Conservation (phyloP, 2,888 invertebrate species). For the Chrysolina oricalcia region DNA sequence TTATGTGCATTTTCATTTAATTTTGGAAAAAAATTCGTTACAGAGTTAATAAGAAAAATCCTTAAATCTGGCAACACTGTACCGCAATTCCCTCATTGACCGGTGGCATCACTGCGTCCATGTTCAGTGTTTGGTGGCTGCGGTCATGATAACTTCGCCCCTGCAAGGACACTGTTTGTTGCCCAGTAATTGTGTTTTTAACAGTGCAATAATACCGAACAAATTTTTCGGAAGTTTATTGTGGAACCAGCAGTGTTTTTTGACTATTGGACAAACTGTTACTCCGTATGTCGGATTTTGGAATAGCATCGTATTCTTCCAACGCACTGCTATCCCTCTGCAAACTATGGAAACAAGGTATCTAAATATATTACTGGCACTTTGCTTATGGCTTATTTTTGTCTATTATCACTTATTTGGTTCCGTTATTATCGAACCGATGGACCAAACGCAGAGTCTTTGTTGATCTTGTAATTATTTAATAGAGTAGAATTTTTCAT, state of each 20-base stretch:
- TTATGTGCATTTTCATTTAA: too few relatives aligned
- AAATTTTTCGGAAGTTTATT: conserved; percentile 65
- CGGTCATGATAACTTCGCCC: conserved; percentile 74
- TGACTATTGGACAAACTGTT: conserved; percentile 65
- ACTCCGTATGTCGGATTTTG: conserved; percentile 71
- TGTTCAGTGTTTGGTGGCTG: conserved; percentile 71
- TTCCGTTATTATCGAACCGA: too few relatives aligned
- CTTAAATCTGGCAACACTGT: too few relatives aligned
- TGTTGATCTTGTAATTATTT: background rate
- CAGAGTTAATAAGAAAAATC: too few relatives aligned
- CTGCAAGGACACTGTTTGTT: conserved; percentile 71
- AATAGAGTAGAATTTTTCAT: background rate
- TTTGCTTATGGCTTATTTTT: background rate
- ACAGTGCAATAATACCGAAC: conserved; percentile 43
- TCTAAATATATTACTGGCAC: conserved; percentile 3
- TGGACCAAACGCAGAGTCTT: background rate
- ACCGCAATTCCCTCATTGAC: too few relatives aligned
- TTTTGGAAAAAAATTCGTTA: too few relatives aligned
- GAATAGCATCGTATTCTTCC: conserved; percentile 68
- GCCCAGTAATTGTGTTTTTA: conserved; percentile 68
- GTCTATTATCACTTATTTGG: background rate
- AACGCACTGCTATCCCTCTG: conserved; percentile 61
- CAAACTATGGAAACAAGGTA: conserved; percentile 70
- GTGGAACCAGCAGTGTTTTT: conserved; percentile 68
- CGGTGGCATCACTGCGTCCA: too few relatives aligned